Percentiles rank a stretch among this genome's conserved stretches.
Evolutionary conservation across 2,888 invertebrate species (phyloP).

Genomic region (Conchocele bisecta): DNA sequence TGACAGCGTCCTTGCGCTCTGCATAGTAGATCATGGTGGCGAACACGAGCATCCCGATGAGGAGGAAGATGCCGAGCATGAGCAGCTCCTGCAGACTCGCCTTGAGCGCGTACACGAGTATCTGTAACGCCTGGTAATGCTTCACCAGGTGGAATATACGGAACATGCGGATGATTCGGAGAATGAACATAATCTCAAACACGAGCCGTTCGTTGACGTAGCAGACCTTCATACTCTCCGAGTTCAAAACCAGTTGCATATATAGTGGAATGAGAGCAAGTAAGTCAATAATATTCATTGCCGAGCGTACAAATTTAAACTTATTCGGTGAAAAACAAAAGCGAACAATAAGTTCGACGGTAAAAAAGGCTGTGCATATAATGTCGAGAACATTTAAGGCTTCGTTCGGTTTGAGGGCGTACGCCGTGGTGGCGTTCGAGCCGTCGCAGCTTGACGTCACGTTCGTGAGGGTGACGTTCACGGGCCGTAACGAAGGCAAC

Average conservation of each 20-base stretch:
- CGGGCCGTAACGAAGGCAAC: constrained; percentile 70
- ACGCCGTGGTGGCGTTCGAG: constrained; percentile 45
- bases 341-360: constrained; percentile 78
- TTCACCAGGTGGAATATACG: constrained; percentile 84
- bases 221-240: constrained; percentile 74
- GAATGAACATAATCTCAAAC: constrained; percentile 82
- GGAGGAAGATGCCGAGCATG: constrained; percentile 81
- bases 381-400: constrained; percentile 77
- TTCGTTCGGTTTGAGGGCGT: constrained; percentile 64
- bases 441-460: constrained; percentile 51
- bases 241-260: constrained; percentile 78
- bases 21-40: constrained; percentile 82
- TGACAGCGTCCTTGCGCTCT: constrained; percentile 77
- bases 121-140: constrained; percentile 83
- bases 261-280: constrained; percentile 80
- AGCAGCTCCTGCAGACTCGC: constrained; percentile 82
- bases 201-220: constrained; percentile 77
- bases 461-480: constrained; percentile 46
- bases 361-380: constrained; percentile 81
- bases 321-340: constrained; percentile 79
- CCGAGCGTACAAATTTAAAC: constrained; percentile 73
- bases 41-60: constrained; percentile 82
- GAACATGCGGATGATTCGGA: constrained; percentile 83
- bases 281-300: constrained; percentile 81
- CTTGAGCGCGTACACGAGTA: constrained; percentile 83